Evolutionary conservation across 92 coral and sea anemone species (phyloP), one percentile per base, ranked within the genome.

Genomic region (Hydrozoanthus gracilis): DNA sequence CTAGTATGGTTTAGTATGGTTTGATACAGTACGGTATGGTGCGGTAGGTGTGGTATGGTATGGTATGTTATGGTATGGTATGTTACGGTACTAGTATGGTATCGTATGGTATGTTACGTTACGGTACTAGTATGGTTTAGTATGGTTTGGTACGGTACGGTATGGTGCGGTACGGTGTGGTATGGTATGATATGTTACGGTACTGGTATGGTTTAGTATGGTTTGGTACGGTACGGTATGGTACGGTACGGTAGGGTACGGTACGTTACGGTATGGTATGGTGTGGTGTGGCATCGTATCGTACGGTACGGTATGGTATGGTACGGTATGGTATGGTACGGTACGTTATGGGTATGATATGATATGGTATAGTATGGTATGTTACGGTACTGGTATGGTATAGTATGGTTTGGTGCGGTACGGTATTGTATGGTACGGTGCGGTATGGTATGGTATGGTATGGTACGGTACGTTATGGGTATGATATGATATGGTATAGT

Each of bases 271-370:
- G 76, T 10, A 71, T 44, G 8, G 76, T 45, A 71, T 71, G 76
- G 76, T 45, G 10, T 71, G 76, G 76, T 71, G 14, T 44, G 76
- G 55, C n/a, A 44, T 9, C 15, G 76, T 45, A 44, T 9, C 51
- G 14, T 45, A 44, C 4, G 0, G n/a, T 45, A 13, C 4, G 76
- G 52, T 45, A 71, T 9, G 56, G 56, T 10, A 72, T 20, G 48
- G 56, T 72, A 72, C 14, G 77, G 56, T 8, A 72, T 72, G 77
- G 56, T 44, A 72, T 72, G 56, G 77, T 39, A 72, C 44, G 77
- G 35, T 46, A 72, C 46, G 52, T 4, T 72, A 12, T 58, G 16
- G 17, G n/a, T 58, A 58, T 12, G 17, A 16, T 58, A 58, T 58
- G 64, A 4, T 11, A 58, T 58, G 64, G 64, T 10, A 8, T 58